phyloP scores from a whole-genome alignment of 2,113 vertebrate genomes.

The Pachypanchax playfairii region DNA sequence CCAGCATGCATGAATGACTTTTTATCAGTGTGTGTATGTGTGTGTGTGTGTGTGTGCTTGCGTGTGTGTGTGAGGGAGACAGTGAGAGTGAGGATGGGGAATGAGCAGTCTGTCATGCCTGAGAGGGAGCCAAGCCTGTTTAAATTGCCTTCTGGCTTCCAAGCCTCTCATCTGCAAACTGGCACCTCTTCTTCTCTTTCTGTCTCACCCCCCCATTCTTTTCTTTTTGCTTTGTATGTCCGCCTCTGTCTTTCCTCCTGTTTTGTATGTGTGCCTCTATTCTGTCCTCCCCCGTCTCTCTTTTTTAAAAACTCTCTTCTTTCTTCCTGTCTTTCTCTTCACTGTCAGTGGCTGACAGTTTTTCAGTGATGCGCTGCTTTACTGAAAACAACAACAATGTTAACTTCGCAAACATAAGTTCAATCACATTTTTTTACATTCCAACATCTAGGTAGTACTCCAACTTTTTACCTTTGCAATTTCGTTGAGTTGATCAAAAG shows the following conservation, averaged over 20 bases:
- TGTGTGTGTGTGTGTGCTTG: conserved; percentile 21
- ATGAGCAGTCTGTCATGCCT: conserved; percentile 79
- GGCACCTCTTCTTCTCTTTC: conserved; percentile 65
- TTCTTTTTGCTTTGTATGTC: conserved; percentile 55
- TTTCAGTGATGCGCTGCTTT: conserved; percentile 41
- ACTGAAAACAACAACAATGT: conserved; percentile 32
- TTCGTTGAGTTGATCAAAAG: background rate
- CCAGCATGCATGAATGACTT: conserved; percentile 70
- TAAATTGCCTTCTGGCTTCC: conserved; percentile 81
- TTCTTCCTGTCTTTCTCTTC: conserved; percentile 35
- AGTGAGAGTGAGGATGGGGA: conserved; percentile 53
- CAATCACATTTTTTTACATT: background rate
- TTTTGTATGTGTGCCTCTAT: conserved; percentile 62
- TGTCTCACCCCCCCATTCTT: conserved; percentile 14
- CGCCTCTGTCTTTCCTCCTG: conserved; percentile 65
- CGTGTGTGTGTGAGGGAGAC: conserved; percentile 14
- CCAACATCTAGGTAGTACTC: background rate
- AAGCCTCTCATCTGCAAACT: conserved; percentile 80
- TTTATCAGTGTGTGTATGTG: conserved; percentile 46
- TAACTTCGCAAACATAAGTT: conserved; percentile 24
- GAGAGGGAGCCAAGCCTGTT: conserved; percentile 79
- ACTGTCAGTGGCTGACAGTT: conserved; percentile 53
- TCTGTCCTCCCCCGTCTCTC: conserved; percentile 49
- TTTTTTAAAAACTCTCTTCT: conserved; percentile 16
- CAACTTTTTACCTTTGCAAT: background rate